phyloP scores from a whole-genome alignment of 2,113 vertebrate species.

The Apeltes quadracus region DNA sequence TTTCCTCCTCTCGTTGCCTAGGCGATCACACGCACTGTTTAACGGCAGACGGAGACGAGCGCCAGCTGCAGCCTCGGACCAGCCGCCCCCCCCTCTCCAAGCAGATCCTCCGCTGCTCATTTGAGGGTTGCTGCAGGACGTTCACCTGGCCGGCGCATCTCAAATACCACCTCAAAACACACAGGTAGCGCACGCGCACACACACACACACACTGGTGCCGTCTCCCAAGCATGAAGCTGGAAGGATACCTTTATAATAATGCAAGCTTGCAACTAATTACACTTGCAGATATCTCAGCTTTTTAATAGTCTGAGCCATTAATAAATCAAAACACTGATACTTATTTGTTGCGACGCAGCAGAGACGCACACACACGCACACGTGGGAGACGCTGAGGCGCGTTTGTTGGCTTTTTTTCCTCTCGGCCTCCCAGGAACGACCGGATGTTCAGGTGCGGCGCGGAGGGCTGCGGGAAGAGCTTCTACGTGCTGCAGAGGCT shows the following conservation, averaged over 20 bases:
- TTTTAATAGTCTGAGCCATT: background rate
- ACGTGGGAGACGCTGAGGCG: background rate
- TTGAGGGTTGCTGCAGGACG: constrained; percentile 92
- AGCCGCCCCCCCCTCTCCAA: constrained; percentile 82
- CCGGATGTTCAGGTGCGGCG: constrained; percentile 92
- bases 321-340: background rate
- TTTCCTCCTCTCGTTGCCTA: constrained; percentile 67
- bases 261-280: background rate
- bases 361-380: too few species aligned
- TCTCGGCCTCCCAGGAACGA: constrained; percentile 85
- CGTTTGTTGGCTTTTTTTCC: constrained; percentile 16
- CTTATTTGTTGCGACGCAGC: too few species aligned
- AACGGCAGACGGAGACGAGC: constrained; percentile 85
- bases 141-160: constrained; percentile 97
- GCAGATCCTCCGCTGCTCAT: constrained; percentile 92
- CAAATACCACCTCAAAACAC: constrained; percentile 98
- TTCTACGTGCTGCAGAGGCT: constrained; percentile 97
- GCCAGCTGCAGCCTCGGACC: constrained; percentile 80
- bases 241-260: background rate
- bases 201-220: background rate
- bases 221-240: constrained; percentile 3
- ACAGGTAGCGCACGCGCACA: constrained; percentile 81
- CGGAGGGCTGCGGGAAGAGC: constrained; percentile 97
- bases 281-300: background rate
- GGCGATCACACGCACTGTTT: constrained; percentile 89